Conservation (phyloP, 2,113 vertebrate species). For the Sinocyclocheilus rhinocerous region DNA sequence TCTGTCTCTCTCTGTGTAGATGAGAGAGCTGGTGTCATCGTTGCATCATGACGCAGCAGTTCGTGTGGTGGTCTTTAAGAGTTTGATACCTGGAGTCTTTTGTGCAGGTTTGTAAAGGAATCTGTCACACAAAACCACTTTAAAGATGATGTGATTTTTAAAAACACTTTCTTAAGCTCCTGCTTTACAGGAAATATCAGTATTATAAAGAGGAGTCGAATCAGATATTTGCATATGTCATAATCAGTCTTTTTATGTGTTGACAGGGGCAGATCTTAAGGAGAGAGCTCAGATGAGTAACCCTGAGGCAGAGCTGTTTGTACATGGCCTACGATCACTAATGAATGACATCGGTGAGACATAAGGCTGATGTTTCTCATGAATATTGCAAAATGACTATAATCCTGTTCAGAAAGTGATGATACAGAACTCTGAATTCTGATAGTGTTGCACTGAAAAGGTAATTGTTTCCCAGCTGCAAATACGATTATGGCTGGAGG, state of each 20-base stretch:
- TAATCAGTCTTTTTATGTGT: slow-evolving; percentile 8
- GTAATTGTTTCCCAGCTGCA: slow-evolving; percentile 2
- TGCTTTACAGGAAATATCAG: neutral
- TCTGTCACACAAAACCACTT: neutral
- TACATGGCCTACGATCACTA: slow-evolving; percentile 84
- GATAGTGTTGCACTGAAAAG: neutral
- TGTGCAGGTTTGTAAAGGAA: slow-evolving; percentile 84
- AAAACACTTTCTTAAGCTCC: neutral
- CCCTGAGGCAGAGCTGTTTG: slow-evolving; percentile 82
- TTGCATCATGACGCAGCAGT: slow-evolving; percentile 77
- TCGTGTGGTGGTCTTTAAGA: slow-evolving; percentile 87
- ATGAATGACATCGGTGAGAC: slow-evolving; percentile 91
- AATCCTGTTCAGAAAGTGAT: neutral
- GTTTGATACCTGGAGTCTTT: slow-evolving; percentile 87
- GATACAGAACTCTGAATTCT: slow-evolving; percentile 3
- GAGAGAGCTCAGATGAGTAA: slow-evolving; percentile 87
- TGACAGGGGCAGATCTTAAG: slow-evolving; percentile 92
- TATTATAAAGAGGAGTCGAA: neutral
- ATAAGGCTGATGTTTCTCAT: neutral
- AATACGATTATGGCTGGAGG: neutral
- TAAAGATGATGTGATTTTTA: neutral
- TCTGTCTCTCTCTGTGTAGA: slow-evolving; percentile 66
- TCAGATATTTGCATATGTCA: neutral
- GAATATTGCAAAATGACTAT: neutral
- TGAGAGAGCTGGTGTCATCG: slow-evolving; percentile 78